Evolutionary conservation across 2,888 invertebrate species (phyloP), one percentile per base, ranked within the genome.

Genomic region (Amphipoea lucens): DNA sequence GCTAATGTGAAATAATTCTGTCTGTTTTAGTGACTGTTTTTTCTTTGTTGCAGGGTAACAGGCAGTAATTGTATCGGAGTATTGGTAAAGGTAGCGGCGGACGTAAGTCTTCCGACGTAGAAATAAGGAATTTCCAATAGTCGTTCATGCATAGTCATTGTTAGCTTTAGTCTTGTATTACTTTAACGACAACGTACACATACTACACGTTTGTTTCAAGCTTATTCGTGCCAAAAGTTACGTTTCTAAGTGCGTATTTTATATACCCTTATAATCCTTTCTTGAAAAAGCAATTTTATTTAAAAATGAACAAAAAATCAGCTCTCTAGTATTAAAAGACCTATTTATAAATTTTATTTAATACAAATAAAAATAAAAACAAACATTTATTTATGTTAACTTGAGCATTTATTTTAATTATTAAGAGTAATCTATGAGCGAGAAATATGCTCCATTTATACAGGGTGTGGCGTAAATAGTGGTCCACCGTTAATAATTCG

Each of bases 61-160:
- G 88, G 83, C 87, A 84, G 87, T 89, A 90, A 91, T 87, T 90
- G 84, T 88, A 89, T 89, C 84, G 88, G 91, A 89, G 88, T 90
- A 91, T 89, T 90, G 88, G 89, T 91, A 90, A 90, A 81, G 81
- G 87, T 91, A 92, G 90, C 82, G 85, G 88, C 92, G 91, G 90
- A 89, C 77, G 83, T 82, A 84, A 89, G 87, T 89, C 89, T 87
- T 91, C 90, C 85, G 89, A 87, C 84, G 87, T 91, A 91, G 91
- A 84, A 89, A 87, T 93, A 92, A 92, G 90, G 89, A 90, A 90
- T 87, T 83, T 83, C 86, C 88, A 86, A 90, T 91, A 92, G 92
- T 93, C 91, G 92, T 92, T 94, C 90, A 90, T 88, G 91, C 86
- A 87, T 96, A 96, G 96, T 96, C 95, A 95, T 94, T 94, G 88